Percentiles rank a stretch among this genome's conserved stretches.
Evolutionary conservation across 2,113 vertebrate species (phyloP).

Genomic region (Nematolebias whitei): DNA sequence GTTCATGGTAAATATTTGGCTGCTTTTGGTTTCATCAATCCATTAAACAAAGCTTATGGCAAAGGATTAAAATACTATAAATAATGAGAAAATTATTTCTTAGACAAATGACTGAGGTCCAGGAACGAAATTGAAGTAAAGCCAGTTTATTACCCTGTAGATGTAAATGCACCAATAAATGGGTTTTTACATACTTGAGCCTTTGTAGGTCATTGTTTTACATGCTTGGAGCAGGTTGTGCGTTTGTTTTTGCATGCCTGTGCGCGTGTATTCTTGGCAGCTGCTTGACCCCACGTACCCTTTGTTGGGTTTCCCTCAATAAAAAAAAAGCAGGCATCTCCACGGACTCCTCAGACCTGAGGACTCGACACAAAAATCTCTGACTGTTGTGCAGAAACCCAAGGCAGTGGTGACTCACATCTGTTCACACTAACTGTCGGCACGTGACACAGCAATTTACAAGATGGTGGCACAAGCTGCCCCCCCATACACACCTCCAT

Average conservation of each 20-base stretch:
- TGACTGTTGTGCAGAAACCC: conserved; percentile 62
- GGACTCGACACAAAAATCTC: conserved; percentile 68
- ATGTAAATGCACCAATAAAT: conserved; percentile 31
- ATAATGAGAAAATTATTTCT: background rate
- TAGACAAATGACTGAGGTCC: background rate
- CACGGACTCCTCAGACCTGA: conserved; percentile 55
- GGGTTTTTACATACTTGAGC: background rate
- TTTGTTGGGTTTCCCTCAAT: conserved; percentile 61
- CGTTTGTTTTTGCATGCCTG: conserved; percentile 30
- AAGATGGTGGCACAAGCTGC: conserved; percentile 32
- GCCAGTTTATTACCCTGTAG: conserved; percentile 2
- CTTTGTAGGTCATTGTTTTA: conserved; percentile 29
- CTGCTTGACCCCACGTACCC: conserved; percentile 46
- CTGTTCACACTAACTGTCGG: conserved; percentile 81
- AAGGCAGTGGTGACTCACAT: conserved; percentile 74
- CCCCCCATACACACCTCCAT: conserved; percentile 31
- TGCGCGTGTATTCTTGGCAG: conserved; percentile 56
- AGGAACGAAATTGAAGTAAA: conserved; percentile 19
- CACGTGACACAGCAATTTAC: conserved; percentile 59
- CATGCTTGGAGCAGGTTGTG: conserved; percentile 13
- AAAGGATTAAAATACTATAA: background rate
- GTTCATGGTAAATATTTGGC: background rate
- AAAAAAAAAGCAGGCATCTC: conserved; percentile 68
- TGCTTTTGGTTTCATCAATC: background rate
- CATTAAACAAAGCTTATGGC: background rate